Percentiles rank a stretch among this genome's conserved stretches.
These are phyloP conservation scores for Drosophila imparisetae DNA, from an alignment of 2,888 invertebrate genomes.

Conservation along the genomic window DNA sequence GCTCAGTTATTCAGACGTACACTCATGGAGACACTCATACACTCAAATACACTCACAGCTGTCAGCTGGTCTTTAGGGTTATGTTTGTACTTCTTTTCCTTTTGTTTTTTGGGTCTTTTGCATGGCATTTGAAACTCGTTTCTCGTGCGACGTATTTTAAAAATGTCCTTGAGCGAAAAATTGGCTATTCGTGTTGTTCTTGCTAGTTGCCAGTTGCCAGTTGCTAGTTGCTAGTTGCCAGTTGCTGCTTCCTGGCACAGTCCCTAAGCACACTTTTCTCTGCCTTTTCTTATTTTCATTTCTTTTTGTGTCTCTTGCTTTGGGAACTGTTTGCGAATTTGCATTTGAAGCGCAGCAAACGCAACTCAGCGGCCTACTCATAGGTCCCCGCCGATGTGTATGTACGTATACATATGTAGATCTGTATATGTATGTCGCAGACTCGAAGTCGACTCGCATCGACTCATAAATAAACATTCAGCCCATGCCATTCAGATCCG, in stretches of 20 bases:
- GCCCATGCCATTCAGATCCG: constrained; percentile 45
- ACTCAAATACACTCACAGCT: constrained; percentile 23
- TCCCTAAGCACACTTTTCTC: constrained; percentile 32
- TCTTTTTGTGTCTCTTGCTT: constrained; percentile 7
- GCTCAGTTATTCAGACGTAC: constrained; percentile 17
- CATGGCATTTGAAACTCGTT: constrained; percentile 64
- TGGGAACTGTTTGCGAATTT: constrained; percentile 53
- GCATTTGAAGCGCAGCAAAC: constrained; percentile 50
- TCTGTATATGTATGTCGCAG: constrained; percentile 3
- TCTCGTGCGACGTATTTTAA: constrained; percentile 61
- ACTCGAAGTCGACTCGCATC: constrained; percentile 43
- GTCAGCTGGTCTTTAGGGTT: constrained; percentile 55
- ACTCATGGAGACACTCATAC: constrained; percentile 10
- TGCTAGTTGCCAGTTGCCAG: constrained; percentile 12
- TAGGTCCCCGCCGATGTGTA: constrained; percentile 33
- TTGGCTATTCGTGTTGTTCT: constrained; percentile 40
- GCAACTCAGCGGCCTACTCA: constrained; percentile 33
- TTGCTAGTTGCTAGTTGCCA: constrained; percentile 22
- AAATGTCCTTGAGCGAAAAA: constrained; percentile 65
- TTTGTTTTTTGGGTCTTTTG: constrained; percentile 8
- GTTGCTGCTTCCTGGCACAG: constrained; percentile 41
- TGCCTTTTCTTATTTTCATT: not conserved
- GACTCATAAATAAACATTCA: constrained; percentile 69
- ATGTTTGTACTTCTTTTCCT: constrained; percentile 25
- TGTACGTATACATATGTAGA: not conserved